Evolutionary conservation across 2,888 invertebrate genomes (phyloP).

Genomic region (Pyrrhosoma nymphula): DNA sequence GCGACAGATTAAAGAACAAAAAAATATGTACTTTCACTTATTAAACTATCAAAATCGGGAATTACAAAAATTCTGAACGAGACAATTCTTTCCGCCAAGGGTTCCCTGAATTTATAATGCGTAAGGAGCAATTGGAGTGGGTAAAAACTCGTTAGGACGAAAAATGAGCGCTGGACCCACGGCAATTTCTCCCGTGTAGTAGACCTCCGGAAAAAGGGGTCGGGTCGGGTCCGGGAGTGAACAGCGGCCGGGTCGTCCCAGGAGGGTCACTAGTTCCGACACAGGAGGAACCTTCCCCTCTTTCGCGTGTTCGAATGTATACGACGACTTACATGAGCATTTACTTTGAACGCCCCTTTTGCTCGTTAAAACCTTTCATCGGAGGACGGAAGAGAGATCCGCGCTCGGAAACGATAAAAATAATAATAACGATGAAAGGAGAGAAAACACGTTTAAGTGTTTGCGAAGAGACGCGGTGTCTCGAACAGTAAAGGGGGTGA

Average conservation of each 20-base stretch:
- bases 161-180: background rate
- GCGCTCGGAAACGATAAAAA: background rate
- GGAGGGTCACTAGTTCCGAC: background rate
- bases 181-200: background rate
- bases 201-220: background rate
- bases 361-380: background rate
- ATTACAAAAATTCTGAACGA: no score
- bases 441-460: background rate
- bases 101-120: background rate
- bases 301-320: background rate
- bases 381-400: background rate
- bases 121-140: background rate
- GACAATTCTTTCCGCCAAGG: no score
- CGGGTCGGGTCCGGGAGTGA: background rate
- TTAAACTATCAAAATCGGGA: no score
- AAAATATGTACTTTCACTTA: no score
- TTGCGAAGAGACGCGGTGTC: background rate
- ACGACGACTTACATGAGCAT: background rate
- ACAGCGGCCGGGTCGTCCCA: background rate
- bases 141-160: background rate
- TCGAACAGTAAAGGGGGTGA: background rate
- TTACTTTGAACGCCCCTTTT: background rate
- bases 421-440: background rate
- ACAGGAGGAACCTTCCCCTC: background rate
- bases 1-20: no score